A percentile compares a stretch with the other conserved stretches of the same genome.
phyloP scores from a whole-genome alignment of 2,797 vertebrate genomes.

The Ctenochaetus hawaiiensis region DNA sequence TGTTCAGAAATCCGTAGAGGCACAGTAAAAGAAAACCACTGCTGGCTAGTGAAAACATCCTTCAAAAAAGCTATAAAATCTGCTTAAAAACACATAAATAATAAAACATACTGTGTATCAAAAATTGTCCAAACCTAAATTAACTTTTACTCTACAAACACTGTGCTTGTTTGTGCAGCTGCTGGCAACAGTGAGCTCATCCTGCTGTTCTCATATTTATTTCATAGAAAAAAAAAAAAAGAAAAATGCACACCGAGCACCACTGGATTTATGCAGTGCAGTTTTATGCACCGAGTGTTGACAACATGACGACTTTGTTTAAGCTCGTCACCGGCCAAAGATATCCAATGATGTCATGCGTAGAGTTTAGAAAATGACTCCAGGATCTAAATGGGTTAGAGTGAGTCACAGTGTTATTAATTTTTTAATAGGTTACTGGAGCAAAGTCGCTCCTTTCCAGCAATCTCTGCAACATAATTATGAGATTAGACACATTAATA shows the following conservation, averaged over 20 bases:
- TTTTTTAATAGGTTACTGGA: slow-evolving; percentile 44
- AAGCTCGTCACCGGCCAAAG: slow-evolving; percentile 20
- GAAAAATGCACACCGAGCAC: slow-evolving; percentile 14
- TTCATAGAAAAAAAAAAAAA: slow-evolving; percentile 7
- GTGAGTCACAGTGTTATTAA: slow-evolving; percentile 33
- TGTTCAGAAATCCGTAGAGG: slow-evolving; percentile 31
- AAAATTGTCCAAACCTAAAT: slow-evolving; percentile 38
- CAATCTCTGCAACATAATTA: slow-evolving; percentile 21
- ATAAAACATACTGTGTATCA: slow-evolving; percentile 31
- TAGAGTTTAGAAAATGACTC: slow-evolving; percentile 22
- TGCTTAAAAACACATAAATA: slow-evolving; percentile 19
- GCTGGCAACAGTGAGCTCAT: slow-evolving; percentile 51
- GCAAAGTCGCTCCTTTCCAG: slow-evolving; percentile 4
- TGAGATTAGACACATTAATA: slow-evolving; percentile 44
- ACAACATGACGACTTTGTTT: slow-evolving; percentile 19
- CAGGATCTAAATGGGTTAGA: slow-evolving; percentile 31
- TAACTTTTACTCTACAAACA: slow-evolving; percentile 45
- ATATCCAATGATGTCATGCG: slow-evolving; percentile 35
- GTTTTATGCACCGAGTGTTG: slow-evolving; percentile 7
- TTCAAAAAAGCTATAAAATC: slow-evolving; percentile 20
- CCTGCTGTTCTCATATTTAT: slow-evolving; percentile 52
- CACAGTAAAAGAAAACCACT: slow-evolving; percentile 25
- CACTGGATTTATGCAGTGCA: slow-evolving; percentile 19
- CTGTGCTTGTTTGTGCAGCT: slow-evolving; percentile 28
- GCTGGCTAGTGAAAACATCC: slow-evolving; percentile 5